phyloP scores from a whole-genome alignment of 2,113 vertebrate genomes.

The Lasiurus borealis region DNA sequence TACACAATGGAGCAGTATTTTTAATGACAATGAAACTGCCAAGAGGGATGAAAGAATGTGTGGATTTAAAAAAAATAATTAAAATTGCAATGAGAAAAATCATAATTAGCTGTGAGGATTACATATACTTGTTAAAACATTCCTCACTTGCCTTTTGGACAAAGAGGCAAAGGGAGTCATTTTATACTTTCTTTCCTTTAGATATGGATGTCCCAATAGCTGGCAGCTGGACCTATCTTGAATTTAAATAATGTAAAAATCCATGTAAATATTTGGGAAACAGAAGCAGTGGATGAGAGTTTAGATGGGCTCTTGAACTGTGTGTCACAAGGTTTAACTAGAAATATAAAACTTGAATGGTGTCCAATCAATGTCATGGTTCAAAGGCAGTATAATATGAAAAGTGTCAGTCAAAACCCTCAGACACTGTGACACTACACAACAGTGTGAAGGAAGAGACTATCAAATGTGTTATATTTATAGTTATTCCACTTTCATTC shows the following conservation, averaged over 20 bases:
- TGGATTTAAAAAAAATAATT: constrained; percentile 79
- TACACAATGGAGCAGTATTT: constrained; percentile 80
- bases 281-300: constrained; percentile 59
- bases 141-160: constrained; percentile 72
- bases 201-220: constrained; percentile 51
- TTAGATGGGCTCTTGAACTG: constrained; percentile 29
- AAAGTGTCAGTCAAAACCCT: constrained; percentile 11
- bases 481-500: neutral
- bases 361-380: neutral
- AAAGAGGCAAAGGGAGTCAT: constrained; percentile 61
- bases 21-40: constrained; percentile 82
- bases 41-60: constrained; percentile 73
- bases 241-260: constrained; percentile 70
- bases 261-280: constrained; percentile 78
- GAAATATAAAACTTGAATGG: constrained; percentile 1
- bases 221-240: constrained; percentile 71
- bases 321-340: neutral
- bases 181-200: constrained; percentile 75
- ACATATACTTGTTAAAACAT: constrained; percentile 74
- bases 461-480: neutral
- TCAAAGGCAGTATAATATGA: neutral
- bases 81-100: constrained; percentile 80
- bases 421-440: neutral
- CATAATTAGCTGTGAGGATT: constrained; percentile 80
- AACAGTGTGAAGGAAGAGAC: neutral